phyloP scores from a whole-genome alignment of 2,113 vertebrate genomes.

The Prolemur simus region DNA sequence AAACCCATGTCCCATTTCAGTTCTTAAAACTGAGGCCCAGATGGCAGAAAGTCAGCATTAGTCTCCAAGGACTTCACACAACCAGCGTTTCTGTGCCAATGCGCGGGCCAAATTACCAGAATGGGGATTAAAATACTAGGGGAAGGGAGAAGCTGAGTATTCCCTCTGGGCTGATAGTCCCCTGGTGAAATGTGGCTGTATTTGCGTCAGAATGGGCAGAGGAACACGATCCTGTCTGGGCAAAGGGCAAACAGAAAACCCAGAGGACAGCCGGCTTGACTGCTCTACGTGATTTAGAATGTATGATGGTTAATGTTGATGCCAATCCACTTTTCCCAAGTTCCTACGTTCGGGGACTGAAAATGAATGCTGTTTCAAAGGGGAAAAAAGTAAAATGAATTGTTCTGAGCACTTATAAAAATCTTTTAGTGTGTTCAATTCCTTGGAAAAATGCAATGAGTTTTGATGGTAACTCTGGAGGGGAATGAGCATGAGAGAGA shows the following conservation, averaged over 20 bases:
- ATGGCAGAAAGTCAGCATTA: background rate
- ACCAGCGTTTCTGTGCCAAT: conserved; percentile 15
- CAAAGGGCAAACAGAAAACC: background rate
- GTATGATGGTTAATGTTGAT: background rate
- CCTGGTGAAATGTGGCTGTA: conserved; percentile 27
- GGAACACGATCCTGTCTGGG: conserved; percentile 58
- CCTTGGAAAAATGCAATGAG: background rate
- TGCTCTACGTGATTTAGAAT: background rate
- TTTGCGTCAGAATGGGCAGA: conserved; percentile 28
- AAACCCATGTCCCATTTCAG: background rate
- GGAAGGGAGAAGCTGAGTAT: conserved; percentile 33
- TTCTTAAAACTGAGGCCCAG: background rate
- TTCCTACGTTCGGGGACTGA: background rate
- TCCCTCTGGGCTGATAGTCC: conserved; percentile 18
- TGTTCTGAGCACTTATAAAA: background rate
- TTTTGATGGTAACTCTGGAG: background rate
- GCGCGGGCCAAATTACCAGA: background rate
- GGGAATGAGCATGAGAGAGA: background rate
- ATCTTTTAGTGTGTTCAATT: background rate
- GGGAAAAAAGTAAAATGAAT: background rate
- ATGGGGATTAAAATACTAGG: background rate
- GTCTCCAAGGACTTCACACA: conserved; percentile 5
- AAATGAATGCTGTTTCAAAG: background rate
- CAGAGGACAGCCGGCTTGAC: background rate
- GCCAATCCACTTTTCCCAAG: background rate